Conservation (phyloP, 2,797 vertebrate genomes). For the Neostethus bicornis region DNA sequence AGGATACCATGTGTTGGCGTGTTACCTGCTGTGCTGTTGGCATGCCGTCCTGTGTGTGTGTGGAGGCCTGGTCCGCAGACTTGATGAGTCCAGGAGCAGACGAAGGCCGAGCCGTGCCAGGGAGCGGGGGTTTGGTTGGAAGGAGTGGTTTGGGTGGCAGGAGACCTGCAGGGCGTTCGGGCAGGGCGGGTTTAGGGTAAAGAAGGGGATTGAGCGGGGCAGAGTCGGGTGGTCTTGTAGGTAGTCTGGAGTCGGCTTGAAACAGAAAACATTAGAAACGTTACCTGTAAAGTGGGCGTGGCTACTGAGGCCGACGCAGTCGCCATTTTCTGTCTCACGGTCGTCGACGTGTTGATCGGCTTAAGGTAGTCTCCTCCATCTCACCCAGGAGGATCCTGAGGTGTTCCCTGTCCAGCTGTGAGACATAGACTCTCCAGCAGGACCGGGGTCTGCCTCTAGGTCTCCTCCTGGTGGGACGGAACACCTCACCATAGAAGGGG, state of each 20-base stretch:
- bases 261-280: conserved; percentile 3
- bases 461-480: too few relatives aligned
- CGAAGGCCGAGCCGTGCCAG: conserved; percentile 37
- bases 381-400: too few relatives aligned
- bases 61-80: conserved; percentile 37
- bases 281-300: too few relatives aligned
- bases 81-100: conserved; percentile 42
- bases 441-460: too few relatives aligned
- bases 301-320: too few relatives aligned
- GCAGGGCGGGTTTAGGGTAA: conserved; percentile 61
- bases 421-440: too few relatives aligned
- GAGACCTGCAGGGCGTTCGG: conserved; percentile 62
- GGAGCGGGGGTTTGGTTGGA: conserved; percentile 59
- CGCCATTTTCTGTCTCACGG: too few relatives aligned
- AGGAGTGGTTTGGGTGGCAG: conserved; percentile 75
- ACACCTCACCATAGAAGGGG: too few relatives aligned
- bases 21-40: conserved; percentile 53
- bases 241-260: conserved; percentile 70
- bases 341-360: too few relatives aligned
- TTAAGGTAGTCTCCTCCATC: too few relatives aligned
- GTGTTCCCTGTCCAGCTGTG: too few relatives aligned
- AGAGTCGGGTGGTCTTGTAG: conserved; percentile 54
- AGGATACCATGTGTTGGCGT: not conserved
- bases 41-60: conserved; percentile 19
- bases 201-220: conserved; percentile 52